Evolutionary conservation across 2,797 vertebrate genomes (phyloP), one percentile per base, ranked within the genome.

Genomic region (Catostomus latipinnis): DNA sequence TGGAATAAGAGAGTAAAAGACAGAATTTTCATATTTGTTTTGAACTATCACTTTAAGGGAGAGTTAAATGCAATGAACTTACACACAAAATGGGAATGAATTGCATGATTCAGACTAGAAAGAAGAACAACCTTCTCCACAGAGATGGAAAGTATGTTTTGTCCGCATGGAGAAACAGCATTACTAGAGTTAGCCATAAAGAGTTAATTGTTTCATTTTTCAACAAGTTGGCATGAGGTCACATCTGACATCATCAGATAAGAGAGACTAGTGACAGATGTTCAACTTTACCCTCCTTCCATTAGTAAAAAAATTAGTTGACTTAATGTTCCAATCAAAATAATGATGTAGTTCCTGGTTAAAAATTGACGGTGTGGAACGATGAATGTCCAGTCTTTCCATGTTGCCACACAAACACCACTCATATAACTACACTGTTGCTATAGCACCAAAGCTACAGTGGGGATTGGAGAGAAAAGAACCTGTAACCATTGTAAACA

Each of bases 121-220:
- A 66, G 52, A 54, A 61, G 9, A 70, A 61, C 7, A 14, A 14
- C 34, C 12, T 12, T 0, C 57, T 54, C 45, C 78, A 75, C 1
- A 60, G 74, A 63, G 34, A 75, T 5, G 56, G 22, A 70, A 81
- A 52, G 6, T 57, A 70, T 34, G 9, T 1, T 76, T 8, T 70
- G 50, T 57, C 18, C 4, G 4, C 22, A 12, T 70, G 13, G 5
- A 1, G 11, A 6, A 2, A 75, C 14, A 0, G 43, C n/a, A 6
- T 6, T 18, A 83, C 7, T 16, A 79, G 45, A n/a, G 10, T 14
- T 9, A 13, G n/a, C 68, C 3, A 54, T 67, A 4, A 52, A 48
- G 49, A 69, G 34, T 11, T 52, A 11, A 58, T 10, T 1, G 10
- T 62, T 12, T 76, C 43, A 66, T 50, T 60, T 67, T 5, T 63